phyloP scores from a whole-genome alignment of 2,113 vertebrate species.

The Perca flavescens region DNA sequence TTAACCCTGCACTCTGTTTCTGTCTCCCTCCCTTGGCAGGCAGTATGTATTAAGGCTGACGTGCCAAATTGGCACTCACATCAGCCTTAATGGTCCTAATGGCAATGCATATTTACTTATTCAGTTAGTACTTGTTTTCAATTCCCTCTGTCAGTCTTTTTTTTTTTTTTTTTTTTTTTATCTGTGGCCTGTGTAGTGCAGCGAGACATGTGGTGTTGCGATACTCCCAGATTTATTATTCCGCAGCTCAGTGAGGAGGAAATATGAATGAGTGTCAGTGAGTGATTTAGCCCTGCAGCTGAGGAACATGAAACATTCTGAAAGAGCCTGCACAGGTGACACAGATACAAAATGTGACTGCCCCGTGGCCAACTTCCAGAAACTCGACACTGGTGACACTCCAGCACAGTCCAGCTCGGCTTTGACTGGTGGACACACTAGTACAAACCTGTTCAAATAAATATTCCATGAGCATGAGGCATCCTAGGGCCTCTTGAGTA shows the following conservation, averaged over 20 bases:
- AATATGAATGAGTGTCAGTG: conserved; percentile 76
- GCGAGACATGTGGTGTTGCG: conserved; percentile 65
- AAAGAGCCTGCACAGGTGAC: conserved; percentile 74
- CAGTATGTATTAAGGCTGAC: conserved; percentile 31
- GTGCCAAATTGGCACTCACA: conserved; percentile 63
- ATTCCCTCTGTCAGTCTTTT: conserved; percentile 67
- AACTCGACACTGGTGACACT: conserved; percentile 73
- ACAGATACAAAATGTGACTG: conserved; percentile 69
- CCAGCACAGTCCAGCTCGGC: conserved; percentile 42
- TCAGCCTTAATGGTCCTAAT: conserved; percentile 64
- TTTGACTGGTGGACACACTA: conserved; percentile 54
- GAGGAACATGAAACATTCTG: conserved; percentile 60
- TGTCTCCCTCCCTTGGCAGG: conserved; percentile 57
- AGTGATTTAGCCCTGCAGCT: conserved; percentile 72
- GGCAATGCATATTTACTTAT: conserved; percentile 70
- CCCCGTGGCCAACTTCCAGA: conserved; percentile 69
- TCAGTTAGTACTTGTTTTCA: conserved; percentile 74
- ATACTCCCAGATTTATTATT: conserved; percentile 65
- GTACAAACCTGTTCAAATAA: conserved; percentile 79
- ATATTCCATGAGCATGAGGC: conserved; percentile 73
- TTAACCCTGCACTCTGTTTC: conserved; percentile 53
- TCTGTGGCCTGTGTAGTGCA: conserved; percentile 59
- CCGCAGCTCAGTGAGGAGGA: conserved; percentile 41
- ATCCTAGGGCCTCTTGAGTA: conserved; percentile 76
- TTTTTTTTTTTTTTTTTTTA: conserved; percentile 57